A percentile compares a stretch with the other conserved stretches of the same genome.
Conservation (phyloP, 64 coral and sea anemone genomes). For the Pocillopora damicornis region DNA sequence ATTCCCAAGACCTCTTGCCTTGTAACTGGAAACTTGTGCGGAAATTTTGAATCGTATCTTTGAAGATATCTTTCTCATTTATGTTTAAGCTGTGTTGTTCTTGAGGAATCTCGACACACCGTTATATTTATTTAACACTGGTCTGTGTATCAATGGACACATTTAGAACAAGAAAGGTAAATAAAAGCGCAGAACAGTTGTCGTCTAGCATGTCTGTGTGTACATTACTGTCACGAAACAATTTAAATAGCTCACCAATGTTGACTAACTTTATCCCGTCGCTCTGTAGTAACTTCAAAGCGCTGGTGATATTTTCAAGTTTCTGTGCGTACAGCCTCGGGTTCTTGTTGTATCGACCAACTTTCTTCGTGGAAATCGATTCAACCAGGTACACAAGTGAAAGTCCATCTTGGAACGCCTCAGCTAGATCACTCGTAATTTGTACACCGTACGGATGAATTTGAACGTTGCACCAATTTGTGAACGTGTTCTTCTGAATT, state of each 20-base stretch:
- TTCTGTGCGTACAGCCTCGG: constrained; percentile 85
- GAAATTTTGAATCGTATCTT: not conserved
- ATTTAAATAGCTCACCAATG: constrained; percentile 67
- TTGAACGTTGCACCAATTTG: constrained; percentile 91
- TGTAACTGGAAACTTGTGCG: not conserved
- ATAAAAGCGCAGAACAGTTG: not conserved
- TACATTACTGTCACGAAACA: not conserved
- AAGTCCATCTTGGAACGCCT: constrained; percentile 79
- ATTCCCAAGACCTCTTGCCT: not conserved
- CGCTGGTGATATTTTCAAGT: constrained; percentile 86
- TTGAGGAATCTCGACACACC: not conserved
- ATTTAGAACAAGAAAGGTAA: not conserved
- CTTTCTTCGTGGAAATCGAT: constrained; percentile 77
- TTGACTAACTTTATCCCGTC: constrained; percentile 97
- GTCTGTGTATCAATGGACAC: not conserved
- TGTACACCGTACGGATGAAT: constrained; percentile 61
- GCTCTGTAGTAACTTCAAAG: constrained; percentile 59
- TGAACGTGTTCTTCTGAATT: constrained; percentile 90
- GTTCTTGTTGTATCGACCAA: constrained; percentile 60
- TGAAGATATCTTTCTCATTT: not conserved
- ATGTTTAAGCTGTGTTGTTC: not conserved
- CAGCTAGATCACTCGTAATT: constrained; percentile 46
- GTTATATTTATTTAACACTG: constrained; percentile 31
- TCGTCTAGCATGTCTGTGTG: not conserved
- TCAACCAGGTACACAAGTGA: constrained; percentile 88